These are phyloP conservation scores for Synergus umbraculus DNA, from an alignment of 2,888 invertebrate genomes.

Conservation along the genomic window DNA sequence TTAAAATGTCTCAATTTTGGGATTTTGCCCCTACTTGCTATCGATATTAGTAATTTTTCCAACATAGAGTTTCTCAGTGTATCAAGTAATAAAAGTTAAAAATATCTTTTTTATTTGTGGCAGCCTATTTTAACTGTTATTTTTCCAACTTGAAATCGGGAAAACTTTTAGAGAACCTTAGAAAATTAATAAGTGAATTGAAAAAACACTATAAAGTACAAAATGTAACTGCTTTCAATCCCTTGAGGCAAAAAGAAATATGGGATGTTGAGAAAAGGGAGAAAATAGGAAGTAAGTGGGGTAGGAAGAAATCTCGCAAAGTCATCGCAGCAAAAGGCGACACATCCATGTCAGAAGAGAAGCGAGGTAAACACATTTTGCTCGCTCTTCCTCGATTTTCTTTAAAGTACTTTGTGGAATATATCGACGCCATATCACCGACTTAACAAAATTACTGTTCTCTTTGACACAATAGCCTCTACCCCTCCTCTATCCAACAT, in stretches of 20 bases:
- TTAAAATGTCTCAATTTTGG: too few species aligned
- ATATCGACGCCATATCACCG: constrained; percentile 28
- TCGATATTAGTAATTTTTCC: too few species aligned
- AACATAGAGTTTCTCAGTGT: too few species aligned
- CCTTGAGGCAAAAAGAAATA: background rate
- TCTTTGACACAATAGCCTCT: background rate
- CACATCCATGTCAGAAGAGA: constrained; percentile 31
- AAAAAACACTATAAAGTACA: background rate
- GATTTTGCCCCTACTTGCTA: too few species aligned
- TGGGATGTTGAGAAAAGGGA: constrained; percentile 21
- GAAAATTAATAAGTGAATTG: background rate
- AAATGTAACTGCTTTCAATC: background rate
- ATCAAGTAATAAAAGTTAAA: too few species aligned
- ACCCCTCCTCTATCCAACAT: too few species aligned
- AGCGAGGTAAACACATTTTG: constrained; percentile 37
- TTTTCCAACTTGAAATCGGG: background rate
- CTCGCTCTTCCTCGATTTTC: constrained; percentile 30
- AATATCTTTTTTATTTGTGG: background rate
- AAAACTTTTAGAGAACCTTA: background rate
- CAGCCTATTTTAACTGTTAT: background rate
- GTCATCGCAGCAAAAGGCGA: constrained; percentile 34
- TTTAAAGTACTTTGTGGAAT: constrained; percentile 34
- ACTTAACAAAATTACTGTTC: background rate
- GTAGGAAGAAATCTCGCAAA: constrained; percentile 35
- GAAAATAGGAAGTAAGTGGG: constrained; percentile 12